Evolutionary conservation across 2,888 invertebrate genomes (phyloP).

Genomic region (Drosophila mulleri): DNA sequence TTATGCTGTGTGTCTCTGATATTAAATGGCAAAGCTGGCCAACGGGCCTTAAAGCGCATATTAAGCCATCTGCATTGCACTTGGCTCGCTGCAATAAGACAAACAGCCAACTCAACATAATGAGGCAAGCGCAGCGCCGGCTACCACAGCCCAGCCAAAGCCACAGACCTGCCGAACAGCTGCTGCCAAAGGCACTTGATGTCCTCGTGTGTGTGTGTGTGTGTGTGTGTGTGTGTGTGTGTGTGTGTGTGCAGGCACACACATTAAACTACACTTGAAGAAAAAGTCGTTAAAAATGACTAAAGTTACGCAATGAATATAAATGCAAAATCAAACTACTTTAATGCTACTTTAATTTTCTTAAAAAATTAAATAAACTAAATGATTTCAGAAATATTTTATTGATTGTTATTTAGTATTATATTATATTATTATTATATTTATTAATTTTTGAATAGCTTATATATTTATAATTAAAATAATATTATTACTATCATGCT

Average conservation of each 20-base stretch:
- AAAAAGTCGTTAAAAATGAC: neutral
- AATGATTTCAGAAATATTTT: too few species aligned
- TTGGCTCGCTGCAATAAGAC: conserved; percentile 29
- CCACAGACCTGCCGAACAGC: conserved; percentile 59
- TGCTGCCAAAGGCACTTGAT: conserved; percentile 65
- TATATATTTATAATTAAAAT: too few species aligned
- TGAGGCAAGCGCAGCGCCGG: conserved; percentile 47
- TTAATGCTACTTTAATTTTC: too few species aligned
- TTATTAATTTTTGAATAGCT: too few species aligned
- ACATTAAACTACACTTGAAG: conserved; percentile 4
- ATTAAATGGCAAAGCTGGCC: conserved; percentile 20
- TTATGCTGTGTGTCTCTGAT: neutral
- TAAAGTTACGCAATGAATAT: too few species aligned
- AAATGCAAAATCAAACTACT: too few species aligned
- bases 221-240: conserved; percentile 15
- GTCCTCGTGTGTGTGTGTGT: conserved; percentile 12
- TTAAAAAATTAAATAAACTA: too few species aligned
- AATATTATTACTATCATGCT: too few species aligned
- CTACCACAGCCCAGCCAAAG: conserved; percentile 44
- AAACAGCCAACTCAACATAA: conserved; percentile 63
- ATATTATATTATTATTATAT: too few species aligned
- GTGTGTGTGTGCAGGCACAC: conserved; percentile 8
- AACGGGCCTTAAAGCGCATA: conserved; percentile 26
- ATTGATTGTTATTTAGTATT: too few species aligned
- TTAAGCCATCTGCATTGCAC: conserved; percentile 23